Conservation (phyloP, 1,140 invertebrate genomes). For the Drosophila nannoptera region DNA sequence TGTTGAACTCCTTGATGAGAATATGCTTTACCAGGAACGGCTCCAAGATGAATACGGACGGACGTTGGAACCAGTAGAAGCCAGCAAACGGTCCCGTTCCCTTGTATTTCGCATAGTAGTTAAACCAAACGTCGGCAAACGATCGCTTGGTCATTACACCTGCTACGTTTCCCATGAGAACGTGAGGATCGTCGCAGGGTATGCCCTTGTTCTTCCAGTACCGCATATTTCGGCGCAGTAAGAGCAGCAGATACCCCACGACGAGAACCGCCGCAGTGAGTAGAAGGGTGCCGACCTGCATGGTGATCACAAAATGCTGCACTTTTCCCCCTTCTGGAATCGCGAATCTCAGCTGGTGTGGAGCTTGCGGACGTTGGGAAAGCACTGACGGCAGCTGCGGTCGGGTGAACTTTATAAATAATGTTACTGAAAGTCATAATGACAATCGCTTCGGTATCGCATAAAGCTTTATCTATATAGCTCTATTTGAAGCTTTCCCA, state of each 20-base stretch:
- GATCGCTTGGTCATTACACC: slow-evolving; percentile 34
- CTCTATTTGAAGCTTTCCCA: no score
- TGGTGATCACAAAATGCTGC: slow-evolving; percentile 1
- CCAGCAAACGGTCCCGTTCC: slow-evolving; percentile 72
- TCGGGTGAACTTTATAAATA: no score
- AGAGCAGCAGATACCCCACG: slow-evolving; percentile 30
- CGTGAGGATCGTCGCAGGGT: slow-evolving; percentile 74
- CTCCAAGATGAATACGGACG: slow-evolving; percentile 80
- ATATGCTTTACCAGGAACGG: slow-evolving; percentile 82
- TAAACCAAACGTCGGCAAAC: slow-evolving; percentile 47
- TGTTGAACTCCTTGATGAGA: slow-evolving; percentile 82
- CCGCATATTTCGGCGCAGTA: slow-evolving; percentile 27
- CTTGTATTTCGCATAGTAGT: slow-evolving; percentile 71
- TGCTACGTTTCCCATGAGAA: slow-evolving; percentile 66
- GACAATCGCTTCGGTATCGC: no score
- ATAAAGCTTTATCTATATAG: no score
- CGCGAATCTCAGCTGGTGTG: no score
- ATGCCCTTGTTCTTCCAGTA: slow-evolving; percentile 79
- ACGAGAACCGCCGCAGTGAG: slow-evolving; percentile 39
- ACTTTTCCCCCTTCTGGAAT: background rate
- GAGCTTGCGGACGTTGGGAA: background rate
- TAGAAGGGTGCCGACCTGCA: slow-evolving; percentile 35
- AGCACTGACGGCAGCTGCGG: background rate
- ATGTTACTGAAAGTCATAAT: no score
- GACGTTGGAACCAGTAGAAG: slow-evolving; percentile 79